Evolutionary conservation across 1,140 invertebrate genomes (phyloP), one percentile per base, ranked within the genome.

Genomic region (Drosophila yakuba): DNA sequence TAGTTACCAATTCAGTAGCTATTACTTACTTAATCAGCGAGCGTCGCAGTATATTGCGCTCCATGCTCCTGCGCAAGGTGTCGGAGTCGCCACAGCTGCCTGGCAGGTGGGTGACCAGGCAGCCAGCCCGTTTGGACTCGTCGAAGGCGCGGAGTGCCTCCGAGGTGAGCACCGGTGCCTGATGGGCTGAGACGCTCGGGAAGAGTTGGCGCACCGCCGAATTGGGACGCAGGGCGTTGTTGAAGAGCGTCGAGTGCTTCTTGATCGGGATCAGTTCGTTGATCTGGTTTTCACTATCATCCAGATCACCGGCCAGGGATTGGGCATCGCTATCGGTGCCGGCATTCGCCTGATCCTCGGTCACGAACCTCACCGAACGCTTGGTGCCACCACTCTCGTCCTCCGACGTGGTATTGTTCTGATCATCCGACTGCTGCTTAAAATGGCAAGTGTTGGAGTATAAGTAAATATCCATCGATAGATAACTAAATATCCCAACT

Each of bases 151-250:
- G 92, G 20, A 96, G 74, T 2, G 94, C 95, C 71, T 96, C 95
- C 0, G 94, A 93, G 7, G 95, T 95, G 4, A 96, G 93, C 32
- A 95, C 90, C 60, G 94, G 95, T 1, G 94, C 94, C 59, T 94
- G 94, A 54, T 95, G 94, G 0, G 83, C 83, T 50, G 93, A 94
- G 39, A 94, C 93, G 20, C 90, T 85, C 2, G 95, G 95, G 79
- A 96, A 96, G 2, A 96, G 92, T 79, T 96, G 96, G 25, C 96
- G 93, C 11, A 96, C 95, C 8, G 96, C 96, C 10, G 95, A 96
- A 84, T 96, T 96, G 4, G 95, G 92, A 25, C 91, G 79, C 54
- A 92, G 39, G 17, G 91, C 91, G 45, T 92, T 92, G 59, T 92
- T 92, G 32, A 92, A 92, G 2, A 92, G 61, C 6, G 89, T 92